Conservation (phyloP, 2,797 vertebrate species). For the Falco concolor region DNA sequence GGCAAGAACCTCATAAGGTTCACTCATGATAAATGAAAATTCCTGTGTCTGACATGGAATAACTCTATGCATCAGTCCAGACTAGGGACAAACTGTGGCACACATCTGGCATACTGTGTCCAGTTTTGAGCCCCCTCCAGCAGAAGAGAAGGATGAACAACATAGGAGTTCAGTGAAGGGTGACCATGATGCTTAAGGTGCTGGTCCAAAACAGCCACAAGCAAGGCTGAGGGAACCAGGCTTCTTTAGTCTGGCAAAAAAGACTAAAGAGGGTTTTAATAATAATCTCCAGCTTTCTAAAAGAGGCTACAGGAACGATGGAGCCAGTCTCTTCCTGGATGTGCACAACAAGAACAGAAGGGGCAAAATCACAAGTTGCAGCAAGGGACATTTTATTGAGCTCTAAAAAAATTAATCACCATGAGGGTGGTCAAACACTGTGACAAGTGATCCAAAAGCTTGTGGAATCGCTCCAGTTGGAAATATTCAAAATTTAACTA, state of each 20-base stretch:
- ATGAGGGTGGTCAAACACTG: not conserved
- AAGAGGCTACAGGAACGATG: not conserved
- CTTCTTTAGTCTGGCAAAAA: not conserved
- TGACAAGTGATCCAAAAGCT: not conserved
- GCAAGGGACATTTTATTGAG: not conserved
- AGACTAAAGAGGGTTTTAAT: not conserved
- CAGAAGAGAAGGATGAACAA: not conserved
- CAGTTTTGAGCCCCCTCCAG: not conserved
- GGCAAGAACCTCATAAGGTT: not conserved
- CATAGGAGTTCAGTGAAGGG: not conserved
- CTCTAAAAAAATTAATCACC: not conserved
- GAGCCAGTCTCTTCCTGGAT: not conserved
- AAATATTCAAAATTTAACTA: not conserved
- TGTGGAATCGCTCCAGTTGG: not conserved
- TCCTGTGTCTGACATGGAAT: not conserved
- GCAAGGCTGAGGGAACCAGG: not conserved
- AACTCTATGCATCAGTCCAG: not conserved
- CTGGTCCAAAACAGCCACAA: not conserved
- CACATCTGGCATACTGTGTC: not conserved
- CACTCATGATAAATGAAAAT: not conserved
- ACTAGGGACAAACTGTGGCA: not conserved
- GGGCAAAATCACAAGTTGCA: not conserved
- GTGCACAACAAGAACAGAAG: not conserved
- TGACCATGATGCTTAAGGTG: not conserved
- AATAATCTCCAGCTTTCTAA: not conserved